A percentile compares a stretch with the other conserved stretches of the same genome.
phyloP scores from a whole-genome alignment of 2,888 invertebrate genomes.

The Mythimna lalbum region DNA sequence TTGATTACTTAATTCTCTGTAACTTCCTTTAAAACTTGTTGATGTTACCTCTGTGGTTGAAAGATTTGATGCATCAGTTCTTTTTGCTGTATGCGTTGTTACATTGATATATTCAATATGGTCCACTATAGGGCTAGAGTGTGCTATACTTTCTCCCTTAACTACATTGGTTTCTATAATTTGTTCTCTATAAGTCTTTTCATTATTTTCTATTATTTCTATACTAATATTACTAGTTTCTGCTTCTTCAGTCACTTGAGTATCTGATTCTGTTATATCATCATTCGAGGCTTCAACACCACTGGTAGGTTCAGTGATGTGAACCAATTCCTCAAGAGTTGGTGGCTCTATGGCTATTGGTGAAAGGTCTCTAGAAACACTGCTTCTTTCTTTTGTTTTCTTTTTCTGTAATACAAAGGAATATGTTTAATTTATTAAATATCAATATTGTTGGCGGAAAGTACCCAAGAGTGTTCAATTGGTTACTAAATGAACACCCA shows the following conservation, averaged over 20 bases:
- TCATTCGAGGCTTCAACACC: slow-evolving; percentile 20
- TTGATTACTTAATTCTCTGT: slow-evolving; percentile 67
- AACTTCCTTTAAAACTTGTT: slow-evolving; percentile 50
- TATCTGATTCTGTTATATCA: slow-evolving; percentile 20
- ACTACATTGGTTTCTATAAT: slow-evolving; percentile 19
- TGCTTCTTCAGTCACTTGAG: slow-evolving; percentile 16
- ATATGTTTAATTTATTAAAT: neutral
- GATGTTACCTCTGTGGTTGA: slow-evolving; percentile 7
- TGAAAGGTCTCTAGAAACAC: slow-evolving; percentile 25
- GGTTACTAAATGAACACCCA: neutral
- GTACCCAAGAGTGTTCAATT: neutral
- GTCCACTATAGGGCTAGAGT: slow-evolving; percentile 6
- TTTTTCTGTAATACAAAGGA: slow-evolving; percentile 76
- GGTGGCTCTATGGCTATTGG: slow-evolving; percentile 25
- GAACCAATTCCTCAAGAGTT: slow-evolving; percentile 41
- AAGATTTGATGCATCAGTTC: neutral
- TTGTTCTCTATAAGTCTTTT: slow-evolving; percentile 28
- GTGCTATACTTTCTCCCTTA: slow-evolving; percentile 4
- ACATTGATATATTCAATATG: slow-evolving; percentile 23
- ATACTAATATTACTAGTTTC: slow-evolving; percentile 32
- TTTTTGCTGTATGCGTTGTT: neutral
- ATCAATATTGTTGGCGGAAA: too few species aligned
- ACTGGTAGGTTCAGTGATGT: slow-evolving; percentile 16
- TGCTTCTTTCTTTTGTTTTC: slow-evolving; percentile 73
- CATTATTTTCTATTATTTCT: slow-evolving; percentile 27